Evolutionary conservation across 1,140 invertebrate species (phyloP).

Genomic region (Charaxes varanes): DNA sequence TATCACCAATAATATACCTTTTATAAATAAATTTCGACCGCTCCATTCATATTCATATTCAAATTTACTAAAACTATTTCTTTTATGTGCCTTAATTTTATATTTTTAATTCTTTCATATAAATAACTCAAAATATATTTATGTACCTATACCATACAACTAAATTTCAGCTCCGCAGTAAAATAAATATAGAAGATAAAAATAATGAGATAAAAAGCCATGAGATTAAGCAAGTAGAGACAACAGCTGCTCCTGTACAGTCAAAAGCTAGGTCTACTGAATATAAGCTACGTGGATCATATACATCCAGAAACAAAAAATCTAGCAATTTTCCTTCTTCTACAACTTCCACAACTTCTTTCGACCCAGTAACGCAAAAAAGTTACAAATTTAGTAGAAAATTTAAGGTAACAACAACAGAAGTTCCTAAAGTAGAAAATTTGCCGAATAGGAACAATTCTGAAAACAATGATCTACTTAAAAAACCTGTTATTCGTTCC

Average conservation of each 20-base stretch:
- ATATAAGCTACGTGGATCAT: constrained; percentile 38
- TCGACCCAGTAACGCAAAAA: constrained; percentile 30
- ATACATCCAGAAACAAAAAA: constrained; percentile 43
- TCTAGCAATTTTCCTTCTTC: constrained; percentile 26
- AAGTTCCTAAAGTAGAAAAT: constrained; percentile 28
- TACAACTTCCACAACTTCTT: constrained; percentile 16
- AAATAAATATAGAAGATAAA: constrained; percentile 25
- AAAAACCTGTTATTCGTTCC: constrained; percentile 33
- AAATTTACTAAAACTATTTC: too few relatives aligned
- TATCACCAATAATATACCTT: not conserved
- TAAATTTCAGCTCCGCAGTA: constrained; percentile 37
- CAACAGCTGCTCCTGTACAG: constrained; percentile 20
- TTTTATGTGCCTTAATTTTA: too few relatives aligned
- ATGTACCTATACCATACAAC: constrained; percentile 8
- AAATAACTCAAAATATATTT: constrained; percentile 1
- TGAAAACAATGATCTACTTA: constrained; percentile 28
- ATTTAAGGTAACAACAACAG: constrained; percentile 42
- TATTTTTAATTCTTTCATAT: too few relatives aligned
- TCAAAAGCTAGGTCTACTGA: constrained; percentile 31
- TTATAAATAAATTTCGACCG: constrained; percentile 1
- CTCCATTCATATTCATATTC: not conserved
- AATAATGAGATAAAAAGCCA: constrained; percentile 30
- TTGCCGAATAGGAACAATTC: constrained; percentile 27
- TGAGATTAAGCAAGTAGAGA: constrained; percentile 23
- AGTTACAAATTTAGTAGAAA: constrained; percentile 55